phyloP scores from a whole-genome alignment of 2,113 vertebrate genomes.

The Sitta europaea region DNA sequence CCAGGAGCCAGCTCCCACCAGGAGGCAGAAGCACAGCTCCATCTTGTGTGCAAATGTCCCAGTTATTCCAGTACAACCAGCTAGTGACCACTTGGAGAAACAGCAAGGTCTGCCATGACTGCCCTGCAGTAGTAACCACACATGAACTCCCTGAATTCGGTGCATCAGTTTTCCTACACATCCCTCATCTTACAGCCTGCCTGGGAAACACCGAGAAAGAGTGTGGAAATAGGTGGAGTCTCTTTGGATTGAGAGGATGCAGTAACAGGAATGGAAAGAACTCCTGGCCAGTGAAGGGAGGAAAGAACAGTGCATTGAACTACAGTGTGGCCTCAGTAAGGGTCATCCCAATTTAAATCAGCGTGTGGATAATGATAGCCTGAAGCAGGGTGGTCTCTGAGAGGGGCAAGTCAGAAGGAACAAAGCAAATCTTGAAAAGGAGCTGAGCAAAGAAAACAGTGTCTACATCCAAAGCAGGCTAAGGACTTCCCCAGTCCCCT shows the following conservation, averaged over 20 bases:
- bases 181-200: not conserved
- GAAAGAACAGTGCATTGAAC: not conserved
- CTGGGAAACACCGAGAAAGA: not conserved
- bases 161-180: not conserved
- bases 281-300: not conserved
- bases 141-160: not conserved
- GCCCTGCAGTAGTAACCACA: not conserved
- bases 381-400: not conserved
- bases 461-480: not conserved
- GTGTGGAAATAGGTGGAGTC: not conserved
- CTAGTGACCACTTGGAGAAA: not conserved
- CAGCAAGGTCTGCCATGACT: not conserved
- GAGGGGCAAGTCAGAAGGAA: not conserved
- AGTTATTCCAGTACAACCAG: not conserved
- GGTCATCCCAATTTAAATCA: not conserved
- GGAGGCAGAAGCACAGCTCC: not conserved
- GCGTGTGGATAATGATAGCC: fast-evolving
- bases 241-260: not conserved
- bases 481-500: not conserved
- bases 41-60: not conserved
- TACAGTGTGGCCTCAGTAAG: not conserved
- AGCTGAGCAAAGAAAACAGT: not conserved
- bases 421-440: not conserved
- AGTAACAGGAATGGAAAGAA: not conserved
- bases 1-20: not conserved